phyloP scores from a whole-genome alignment of 2,113 vertebrate species.

The Odobenus rosmarus region DNA sequence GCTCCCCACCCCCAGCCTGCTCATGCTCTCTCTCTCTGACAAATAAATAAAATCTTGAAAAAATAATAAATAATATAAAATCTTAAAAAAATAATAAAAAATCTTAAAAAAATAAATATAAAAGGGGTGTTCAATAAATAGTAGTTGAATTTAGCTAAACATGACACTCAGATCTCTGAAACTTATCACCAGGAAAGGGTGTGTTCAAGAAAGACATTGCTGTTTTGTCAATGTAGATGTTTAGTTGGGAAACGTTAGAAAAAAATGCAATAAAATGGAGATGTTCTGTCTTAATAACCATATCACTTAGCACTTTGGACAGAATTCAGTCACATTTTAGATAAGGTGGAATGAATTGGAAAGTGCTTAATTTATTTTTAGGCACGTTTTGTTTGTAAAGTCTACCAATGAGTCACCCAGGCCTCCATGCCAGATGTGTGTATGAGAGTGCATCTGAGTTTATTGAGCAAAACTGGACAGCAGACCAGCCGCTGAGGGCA shows the following conservation, averaged over 20 bases:
- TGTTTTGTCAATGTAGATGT: not conserved
- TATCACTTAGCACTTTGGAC: not conserved
- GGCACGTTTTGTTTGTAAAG: slow-evolving; percentile 12
- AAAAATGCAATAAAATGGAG: not conserved
- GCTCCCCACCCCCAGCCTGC: no score
- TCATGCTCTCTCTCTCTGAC: no score
- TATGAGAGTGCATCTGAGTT: not conserved
- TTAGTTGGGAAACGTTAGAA: not conserved
- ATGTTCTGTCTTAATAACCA: not conserved
- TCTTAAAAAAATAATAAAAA: no score
- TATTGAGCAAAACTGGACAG: not conserved
- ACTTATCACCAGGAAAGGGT: not conserved
- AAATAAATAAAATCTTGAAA: no score
- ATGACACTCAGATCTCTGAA: not conserved
- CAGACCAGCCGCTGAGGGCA: not conserved
- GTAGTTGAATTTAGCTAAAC: not conserved
- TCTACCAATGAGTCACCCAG: not conserved
- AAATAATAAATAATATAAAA: no score
- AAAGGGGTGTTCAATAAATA: not conserved
- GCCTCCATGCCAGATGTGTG: not conserved
- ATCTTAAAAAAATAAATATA: not conserved
- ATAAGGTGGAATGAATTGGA: not conserved
- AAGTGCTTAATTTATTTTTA: slow-evolving; percentile 13
- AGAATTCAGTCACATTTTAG: not conserved
- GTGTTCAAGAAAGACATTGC: not conserved